phyloP scores from a whole-genome alignment of 1,140 invertebrate species.

The Zaprionus vittiger region DNA sequence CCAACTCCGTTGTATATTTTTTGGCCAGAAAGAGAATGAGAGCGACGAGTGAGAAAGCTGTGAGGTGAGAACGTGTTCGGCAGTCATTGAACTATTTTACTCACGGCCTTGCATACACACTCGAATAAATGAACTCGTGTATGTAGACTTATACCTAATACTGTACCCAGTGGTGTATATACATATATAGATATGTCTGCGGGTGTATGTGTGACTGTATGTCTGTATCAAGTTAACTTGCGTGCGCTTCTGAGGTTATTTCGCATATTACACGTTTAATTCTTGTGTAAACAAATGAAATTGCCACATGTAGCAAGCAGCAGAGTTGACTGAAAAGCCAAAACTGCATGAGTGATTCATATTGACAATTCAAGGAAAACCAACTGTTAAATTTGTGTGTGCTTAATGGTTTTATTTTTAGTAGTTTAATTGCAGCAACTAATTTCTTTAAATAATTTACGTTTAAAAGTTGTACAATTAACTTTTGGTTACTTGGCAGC shows the following conservation, averaged over 20 bases:
- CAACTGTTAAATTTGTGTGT: constrained; percentile 22
- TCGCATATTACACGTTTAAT: constrained; percentile 62
- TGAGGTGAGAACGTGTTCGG: constrained; percentile 39
- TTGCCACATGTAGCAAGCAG: constrained; percentile 41
- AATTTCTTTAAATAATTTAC: constrained; percentile 14
- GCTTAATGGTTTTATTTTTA: constrained; percentile 46
- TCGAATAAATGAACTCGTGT: constrained; percentile 17
- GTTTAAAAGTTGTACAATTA: constrained; percentile 32
- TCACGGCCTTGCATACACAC: constrained; percentile 66
- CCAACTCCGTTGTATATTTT: constrained; percentile 31
- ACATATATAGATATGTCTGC: not conserved
- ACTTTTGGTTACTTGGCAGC: not conserved
- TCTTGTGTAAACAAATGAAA: constrained; percentile 69
- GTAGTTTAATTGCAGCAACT: not conserved
- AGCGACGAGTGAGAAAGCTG: constrained; percentile 19
- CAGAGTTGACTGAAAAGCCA: not conserved
- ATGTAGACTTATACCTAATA: not conserved
- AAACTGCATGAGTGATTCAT: constrained; percentile 11
- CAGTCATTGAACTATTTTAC: constrained; percentile 78
- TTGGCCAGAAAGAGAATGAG: constrained; percentile 49
- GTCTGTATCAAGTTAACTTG: constrained; percentile 13
- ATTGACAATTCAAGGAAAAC: constrained; percentile 29
- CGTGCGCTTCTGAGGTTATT: constrained; percentile 46
- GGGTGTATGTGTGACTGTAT: constrained; percentile 6
- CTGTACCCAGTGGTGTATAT: not conserved